Evolutionary conservation across 2,888 invertebrate genomes (phyloP).

Genomic region (Gortyna flavago): DNA sequence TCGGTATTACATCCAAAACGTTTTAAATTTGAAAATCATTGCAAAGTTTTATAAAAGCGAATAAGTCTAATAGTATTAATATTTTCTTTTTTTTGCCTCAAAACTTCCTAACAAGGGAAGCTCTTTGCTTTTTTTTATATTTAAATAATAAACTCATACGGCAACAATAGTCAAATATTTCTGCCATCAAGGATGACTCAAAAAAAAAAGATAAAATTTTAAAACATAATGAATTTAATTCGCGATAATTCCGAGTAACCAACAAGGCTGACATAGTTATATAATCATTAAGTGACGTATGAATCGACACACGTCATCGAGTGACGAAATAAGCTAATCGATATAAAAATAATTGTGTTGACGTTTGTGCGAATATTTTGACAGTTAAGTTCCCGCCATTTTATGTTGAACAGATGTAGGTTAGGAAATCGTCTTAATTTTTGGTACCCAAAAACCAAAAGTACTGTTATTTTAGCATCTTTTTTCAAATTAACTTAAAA

Average conservation of each 20-base stretch:
- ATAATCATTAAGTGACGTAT: conserved; percentile 84
- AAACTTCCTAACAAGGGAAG: neutral
- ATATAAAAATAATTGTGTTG: conserved; percentile 82
- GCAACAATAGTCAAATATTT: neutral
- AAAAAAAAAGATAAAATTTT: conserved; percentile 1
- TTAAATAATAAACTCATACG: neutral
- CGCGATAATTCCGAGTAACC: conserved; percentile 38
- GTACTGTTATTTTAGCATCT: neutral
- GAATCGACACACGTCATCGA: conserved; percentile 80
- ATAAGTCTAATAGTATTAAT: too few species aligned
- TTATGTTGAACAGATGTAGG: conserved; percentile 2
- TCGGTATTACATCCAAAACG: conserved; percentile 29
- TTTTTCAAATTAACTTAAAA: neutral
- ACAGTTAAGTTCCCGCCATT: conserved; percentile 30
- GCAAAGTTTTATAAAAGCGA: neutral
- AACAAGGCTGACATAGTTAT: conserved; percentile 71
- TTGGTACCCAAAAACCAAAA: neutral
- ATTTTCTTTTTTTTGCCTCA: neutral
- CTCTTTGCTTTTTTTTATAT: neutral
- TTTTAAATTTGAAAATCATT: neutral
- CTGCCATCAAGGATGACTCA: neutral
- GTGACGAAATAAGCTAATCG: conserved; percentile 82
- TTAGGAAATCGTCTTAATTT: neutral
- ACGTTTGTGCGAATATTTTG: conserved; percentile 72
- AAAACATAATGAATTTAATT: conserved; percentile 17